These are phyloP conservation scores for Actinostola sp. DNA, from an alignment of 92 coral and sea anemone genomes.

Conservation along the genomic window DNA sequence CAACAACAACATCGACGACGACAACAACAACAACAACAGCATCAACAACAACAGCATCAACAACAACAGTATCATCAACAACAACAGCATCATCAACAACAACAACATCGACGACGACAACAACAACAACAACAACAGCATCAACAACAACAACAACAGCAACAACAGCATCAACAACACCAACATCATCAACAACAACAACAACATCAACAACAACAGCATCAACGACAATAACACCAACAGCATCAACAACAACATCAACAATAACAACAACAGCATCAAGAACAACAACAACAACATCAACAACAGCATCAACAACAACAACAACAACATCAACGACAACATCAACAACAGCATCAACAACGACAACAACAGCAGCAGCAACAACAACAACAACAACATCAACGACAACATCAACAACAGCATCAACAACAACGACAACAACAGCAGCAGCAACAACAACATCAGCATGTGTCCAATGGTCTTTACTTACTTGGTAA, in stretches of 20 bases:
- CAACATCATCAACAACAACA: too few species aligned
- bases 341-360: not conserved
- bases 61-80: not conserved
- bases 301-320: not conserved
- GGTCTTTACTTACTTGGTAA: conserved; percentile 75
- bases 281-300: not conserved
- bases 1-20: not conserved
- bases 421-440: not conserved
- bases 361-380: not conserved
- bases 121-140: not conserved
- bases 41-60: not conserved
- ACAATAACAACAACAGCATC: too few species aligned
- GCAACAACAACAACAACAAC: not conserved
- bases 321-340: not conserved
- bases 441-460: not conserved
- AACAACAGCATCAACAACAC: too few species aligned
- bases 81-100: not conserved
- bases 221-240: not conserved
- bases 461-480: not conserved
- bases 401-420: not conserved
- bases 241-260: not conserved
- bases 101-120: too few species aligned
- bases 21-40: not conserved
- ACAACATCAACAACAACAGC: not conserved
- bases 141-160: not conserved